Percentiles rank a stretch among this genome's conserved stretches.
Conservation (phyloP, 2,888 invertebrate genomes). For the Drosophila longiperda region DNA sequence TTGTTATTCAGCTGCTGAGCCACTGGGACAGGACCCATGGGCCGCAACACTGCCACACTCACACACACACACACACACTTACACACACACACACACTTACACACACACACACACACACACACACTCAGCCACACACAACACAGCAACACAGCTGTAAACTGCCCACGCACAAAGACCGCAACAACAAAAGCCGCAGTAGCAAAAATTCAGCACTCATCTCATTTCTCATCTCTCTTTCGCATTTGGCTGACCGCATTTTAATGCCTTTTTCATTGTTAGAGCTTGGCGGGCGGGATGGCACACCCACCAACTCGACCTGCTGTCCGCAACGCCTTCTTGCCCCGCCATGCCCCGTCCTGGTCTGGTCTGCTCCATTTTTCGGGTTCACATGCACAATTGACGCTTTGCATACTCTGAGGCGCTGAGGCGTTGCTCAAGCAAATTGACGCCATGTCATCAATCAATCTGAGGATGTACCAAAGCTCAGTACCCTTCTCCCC, state of each 20-base stretch:
- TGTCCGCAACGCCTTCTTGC: not conserved
- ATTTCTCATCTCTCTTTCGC: slow-evolving; percentile 12
- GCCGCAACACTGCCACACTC: slow-evolving; percentile 2
- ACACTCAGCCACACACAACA: slow-evolving; percentile 8
- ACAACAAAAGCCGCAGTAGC: slow-evolving; percentile 1
- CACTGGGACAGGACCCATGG: slow-evolving; percentile 28
- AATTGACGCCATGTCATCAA: slow-evolving; percentile 80
- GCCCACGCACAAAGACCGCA: slow-evolving; percentile 43
- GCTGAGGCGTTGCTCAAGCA: slow-evolving; percentile 46
- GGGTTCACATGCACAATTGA: slow-evolving; percentile 52
- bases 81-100: slow-evolving; percentile 1
- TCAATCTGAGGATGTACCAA: slow-evolving; percentile 70
- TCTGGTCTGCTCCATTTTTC: not conserved
- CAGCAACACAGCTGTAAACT: slow-evolving; percentile 12
- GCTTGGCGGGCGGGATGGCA: not conserved
- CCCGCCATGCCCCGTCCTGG: slow-evolving; percentile 4
- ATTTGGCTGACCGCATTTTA: slow-evolving; percentile 72
- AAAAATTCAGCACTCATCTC: slow-evolving; percentile 3
- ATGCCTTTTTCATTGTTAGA: slow-evolving; percentile 75
- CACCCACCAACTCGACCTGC: not conserved
- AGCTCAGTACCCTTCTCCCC: not conserved
- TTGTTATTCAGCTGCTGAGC: slow-evolving; percentile 54
- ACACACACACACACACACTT: slow-evolving; percentile 5
- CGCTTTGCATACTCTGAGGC: slow-evolving; percentile 57
- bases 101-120: slow-evolving; percentile 3